Base-by-base conservation (phyloP, 2,888 invertebrate species). In the Lamellibrachia satsuma region DNA sequence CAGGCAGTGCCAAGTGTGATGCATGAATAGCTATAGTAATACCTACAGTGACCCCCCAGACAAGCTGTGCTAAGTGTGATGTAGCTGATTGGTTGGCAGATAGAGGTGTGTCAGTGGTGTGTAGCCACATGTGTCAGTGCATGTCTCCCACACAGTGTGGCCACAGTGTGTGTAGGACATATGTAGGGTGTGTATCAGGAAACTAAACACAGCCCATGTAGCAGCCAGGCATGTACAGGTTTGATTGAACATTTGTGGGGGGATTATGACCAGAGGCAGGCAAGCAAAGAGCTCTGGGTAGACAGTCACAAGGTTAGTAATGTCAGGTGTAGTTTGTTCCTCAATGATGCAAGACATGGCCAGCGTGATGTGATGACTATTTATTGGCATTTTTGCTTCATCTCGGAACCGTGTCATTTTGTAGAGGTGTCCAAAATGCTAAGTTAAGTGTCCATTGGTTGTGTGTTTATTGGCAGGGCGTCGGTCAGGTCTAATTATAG, bases 81-180 rank as follows among this genome's bases (percentile, higher is more conserved):
- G 75, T 75, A 75, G 75, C 6, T 75, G 75, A 75, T 75, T 75
- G 75, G 75, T 75, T 75, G 75, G 15, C n/a, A 75, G 22, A 75
- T n/a, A 75, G 75, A 75, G 75, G 75, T 75, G 75, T 75, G 75
- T 75, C 22, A 75, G 75, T 75, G 75, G 75, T 75, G 75, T 75
- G 1, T 2, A 15, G 39, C 39, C 39, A 39, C 39, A 39, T 39
- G 39, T 39, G 39, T 39, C 39, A 39, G 39, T 39, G 39, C 39
- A 39, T 39, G 39, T 39, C 39, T 39, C 39, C 39, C 39, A 75
- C 22, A 2, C 75, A 75, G 75, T 6, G 2, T 75, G 22, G 15
- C 39, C 6, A n/a, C 75, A 75, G 11, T n/a, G 22, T 22, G 75
- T 75, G 75, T 75, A 75, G 75, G 57, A 75, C 15, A n/a, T 75